Conservation (phyloP, 2,888 invertebrate species). For the Stramonita haemastoma region DNA sequence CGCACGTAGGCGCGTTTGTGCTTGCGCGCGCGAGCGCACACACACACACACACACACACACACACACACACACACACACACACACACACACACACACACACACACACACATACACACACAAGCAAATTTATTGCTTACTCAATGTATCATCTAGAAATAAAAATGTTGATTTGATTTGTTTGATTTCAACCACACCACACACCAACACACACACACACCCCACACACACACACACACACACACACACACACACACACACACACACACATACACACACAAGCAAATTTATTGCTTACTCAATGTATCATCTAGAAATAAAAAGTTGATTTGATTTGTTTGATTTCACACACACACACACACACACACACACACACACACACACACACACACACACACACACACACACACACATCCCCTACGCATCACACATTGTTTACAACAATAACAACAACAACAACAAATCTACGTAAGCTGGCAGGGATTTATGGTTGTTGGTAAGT, state of each 20-base stretch:
- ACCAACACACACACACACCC: neutral
- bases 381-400: slow-evolving; percentile 11
- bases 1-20: no score
- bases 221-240: slow-evolving; percentile 13
- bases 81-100: no score
- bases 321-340: no score
- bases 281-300: no score
- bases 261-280: neutral
- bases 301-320: no score
- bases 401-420: neutral
- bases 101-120: no score
- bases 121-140: no score
- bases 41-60: no score
- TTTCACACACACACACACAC: neutral
- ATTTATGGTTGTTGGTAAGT: neutral
- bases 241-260: neutral
- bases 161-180: no score
- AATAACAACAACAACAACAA: neutral
- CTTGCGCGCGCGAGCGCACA: no score
- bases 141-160: no score
- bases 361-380: neutral
- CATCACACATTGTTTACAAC: neutral
- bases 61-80: no score
- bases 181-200: neutral
- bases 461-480: neutral